Conservation (phyloP, 1,140 invertebrate species). For the Drosophila kohkoa region DNA sequence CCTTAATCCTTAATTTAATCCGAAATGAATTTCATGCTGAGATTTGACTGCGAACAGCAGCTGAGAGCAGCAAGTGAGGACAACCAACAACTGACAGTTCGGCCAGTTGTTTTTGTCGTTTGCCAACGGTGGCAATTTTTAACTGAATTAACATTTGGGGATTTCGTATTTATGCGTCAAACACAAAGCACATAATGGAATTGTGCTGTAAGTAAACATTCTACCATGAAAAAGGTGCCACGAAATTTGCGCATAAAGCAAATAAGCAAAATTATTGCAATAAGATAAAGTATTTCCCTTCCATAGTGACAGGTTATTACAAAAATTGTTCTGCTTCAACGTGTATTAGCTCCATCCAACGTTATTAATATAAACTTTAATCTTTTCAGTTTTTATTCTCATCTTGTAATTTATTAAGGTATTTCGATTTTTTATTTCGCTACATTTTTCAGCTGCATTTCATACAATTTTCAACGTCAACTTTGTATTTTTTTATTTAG, state of each 20-base stretch:
- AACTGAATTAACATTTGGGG: constrained; percentile 48
- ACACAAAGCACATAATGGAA: constrained; percentile 45
- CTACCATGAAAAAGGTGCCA: not conserved
- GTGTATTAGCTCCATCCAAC: not conserved
- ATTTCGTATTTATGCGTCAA: constrained; percentile 38
- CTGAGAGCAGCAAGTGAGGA: not conserved
- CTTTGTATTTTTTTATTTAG: not conserved
- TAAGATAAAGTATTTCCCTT: not conserved
- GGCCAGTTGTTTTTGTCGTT: not conserved
- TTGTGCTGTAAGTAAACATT: constrained; percentile 31
- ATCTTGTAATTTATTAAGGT: not conserved
- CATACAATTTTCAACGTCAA: not conserved
- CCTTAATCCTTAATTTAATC: constrained; percentile 74
- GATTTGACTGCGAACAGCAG: constrained; percentile 52
- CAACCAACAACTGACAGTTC: constrained; percentile 8
- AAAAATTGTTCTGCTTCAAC: no score
- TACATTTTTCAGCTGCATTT: not conserved
- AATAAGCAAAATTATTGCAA: not conserved
- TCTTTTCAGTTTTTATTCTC: not conserved
- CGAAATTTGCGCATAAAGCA: not conserved
- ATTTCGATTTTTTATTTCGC: not conserved
- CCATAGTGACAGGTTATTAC: no score
- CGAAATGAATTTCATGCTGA: constrained; percentile 75
- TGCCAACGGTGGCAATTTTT: constrained; percentile 38
- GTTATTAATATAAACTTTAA: not conserved